phyloP scores from a whole-genome alignment of 2,797 vertebrate species.

The Hypotaenidia okinawae region DNA sequence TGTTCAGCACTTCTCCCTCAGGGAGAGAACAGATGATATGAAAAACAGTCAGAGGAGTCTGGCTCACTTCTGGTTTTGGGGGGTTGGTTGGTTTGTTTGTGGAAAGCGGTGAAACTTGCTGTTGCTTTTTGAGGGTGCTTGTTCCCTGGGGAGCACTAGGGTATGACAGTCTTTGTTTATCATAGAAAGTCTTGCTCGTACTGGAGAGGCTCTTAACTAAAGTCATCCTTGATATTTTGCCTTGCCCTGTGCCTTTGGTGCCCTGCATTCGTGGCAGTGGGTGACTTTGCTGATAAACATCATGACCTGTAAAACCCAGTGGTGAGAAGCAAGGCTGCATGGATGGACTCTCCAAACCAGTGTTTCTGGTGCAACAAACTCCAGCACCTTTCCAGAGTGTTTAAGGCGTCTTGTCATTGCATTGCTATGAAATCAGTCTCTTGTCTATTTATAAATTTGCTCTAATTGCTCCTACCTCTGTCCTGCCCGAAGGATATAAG shows the following conservation, averaged over 20 bases:
- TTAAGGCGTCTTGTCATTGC: background rate
- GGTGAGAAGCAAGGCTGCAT: background rate
- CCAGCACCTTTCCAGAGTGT: background rate
- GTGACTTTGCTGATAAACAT: background rate
- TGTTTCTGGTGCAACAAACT: background rate
- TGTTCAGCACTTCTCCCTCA: background rate
- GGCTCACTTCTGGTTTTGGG: fast-evolving
- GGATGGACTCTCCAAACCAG: background rate
- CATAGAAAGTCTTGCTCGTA: background rate
- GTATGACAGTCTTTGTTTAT: background rate
- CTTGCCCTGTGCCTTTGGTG: background rate
- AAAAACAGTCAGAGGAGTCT: background rate
- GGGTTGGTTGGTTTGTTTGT: background rate
- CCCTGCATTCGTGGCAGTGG: background rate
- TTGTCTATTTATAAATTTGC: background rate
- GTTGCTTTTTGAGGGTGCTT: background rate
- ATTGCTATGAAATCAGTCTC: background rate
- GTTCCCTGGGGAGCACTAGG: background rate
- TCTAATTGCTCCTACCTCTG: background rate
- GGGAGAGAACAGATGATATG: background rate
- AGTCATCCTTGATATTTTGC: background rate
- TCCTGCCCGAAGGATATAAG: background rate
- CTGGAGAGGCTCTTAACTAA: background rate
- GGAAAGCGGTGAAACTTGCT: background rate
- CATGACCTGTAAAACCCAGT: background rate